Evolutionary conservation across 2,797 vertebrate genomes (phyloP).

Genomic region (Parauchenoglanis punctatus): DNA sequence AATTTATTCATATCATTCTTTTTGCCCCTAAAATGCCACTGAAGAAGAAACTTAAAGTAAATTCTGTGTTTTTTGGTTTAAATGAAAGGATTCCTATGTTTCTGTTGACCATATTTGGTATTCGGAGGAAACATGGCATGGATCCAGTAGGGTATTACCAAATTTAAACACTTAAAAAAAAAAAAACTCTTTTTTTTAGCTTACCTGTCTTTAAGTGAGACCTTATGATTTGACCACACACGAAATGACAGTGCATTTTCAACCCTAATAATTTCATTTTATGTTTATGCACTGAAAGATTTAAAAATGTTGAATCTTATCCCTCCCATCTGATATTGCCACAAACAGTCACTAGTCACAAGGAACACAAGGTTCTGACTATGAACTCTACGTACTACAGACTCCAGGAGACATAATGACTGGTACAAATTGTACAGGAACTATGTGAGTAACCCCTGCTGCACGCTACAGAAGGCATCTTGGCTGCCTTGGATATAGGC

Average conservation of each 20-base stretch:
- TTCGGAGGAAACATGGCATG: neutral
- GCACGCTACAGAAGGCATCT: constrained; percentile 6
- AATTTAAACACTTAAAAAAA: neutral
- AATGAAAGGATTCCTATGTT: neutral
- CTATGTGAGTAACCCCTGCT: neutral
- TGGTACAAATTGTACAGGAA: neutral
- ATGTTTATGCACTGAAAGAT: neutral
- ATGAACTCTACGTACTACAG: constrained; percentile 1
- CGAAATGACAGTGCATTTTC: neutral
- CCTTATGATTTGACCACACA: neutral
- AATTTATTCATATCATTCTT: neutral
- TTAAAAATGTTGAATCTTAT: neutral
- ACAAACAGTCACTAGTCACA: no score
- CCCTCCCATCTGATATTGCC: constrained; percentile 1
- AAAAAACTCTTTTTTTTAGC: neutral
- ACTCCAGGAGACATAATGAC: neutral
- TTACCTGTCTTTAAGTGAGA: neutral
- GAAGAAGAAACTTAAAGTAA: neutral
- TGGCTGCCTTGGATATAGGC: constrained; percentile 28
- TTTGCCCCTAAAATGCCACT: neutral
- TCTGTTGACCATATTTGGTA: neutral
- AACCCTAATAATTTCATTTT: neutral
- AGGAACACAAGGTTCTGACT: constrained; percentile 17
- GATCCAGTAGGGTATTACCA: neutral
- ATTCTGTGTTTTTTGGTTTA: neutral